A percentile compares a stretch with the other conserved stretches of the same genome.
Evolutionary conservation across 1,140 invertebrate species (phyloP).

Genomic region (Aphidius gifuensis): DNA sequence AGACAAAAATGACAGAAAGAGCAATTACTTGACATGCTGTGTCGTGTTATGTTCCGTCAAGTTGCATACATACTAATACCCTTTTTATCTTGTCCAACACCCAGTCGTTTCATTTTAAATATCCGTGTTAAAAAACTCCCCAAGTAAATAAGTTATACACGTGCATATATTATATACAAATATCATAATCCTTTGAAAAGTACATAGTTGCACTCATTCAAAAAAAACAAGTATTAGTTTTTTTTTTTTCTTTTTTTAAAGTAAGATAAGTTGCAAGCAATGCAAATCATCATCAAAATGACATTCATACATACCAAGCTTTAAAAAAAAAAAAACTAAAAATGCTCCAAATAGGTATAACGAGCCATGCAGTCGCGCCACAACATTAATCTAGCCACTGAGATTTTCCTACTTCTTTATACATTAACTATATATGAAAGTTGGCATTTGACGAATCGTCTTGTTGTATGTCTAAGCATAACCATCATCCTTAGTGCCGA

Average conservation of each 20-base stretch:
- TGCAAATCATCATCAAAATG: too few species aligned
- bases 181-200: too few species aligned
- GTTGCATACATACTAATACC: too few species aligned
- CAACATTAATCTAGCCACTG: conserved; percentile 39
- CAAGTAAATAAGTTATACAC: too few species aligned
- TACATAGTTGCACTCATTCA: not conserved
- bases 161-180: too few species aligned
- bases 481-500: not conserved
- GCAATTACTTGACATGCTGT: conserved; percentile 47
- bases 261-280: conserved; percentile 11
- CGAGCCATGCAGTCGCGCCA: conserved; percentile 43
- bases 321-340: conserved; percentile 3
- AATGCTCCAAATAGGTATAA: conserved; percentile 47
- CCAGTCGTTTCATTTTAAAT: too few species aligned
- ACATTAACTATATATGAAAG: conserved; percentile 38
- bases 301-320: too few species aligned
- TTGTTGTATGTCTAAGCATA: conserved; percentile 15
- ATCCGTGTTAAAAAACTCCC: too few species aligned
- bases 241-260: conserved; percentile 11
- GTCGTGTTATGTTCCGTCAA: conserved; percentile 32
- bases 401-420: conserved; percentile 18
- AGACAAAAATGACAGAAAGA: conserved; percentile 31
- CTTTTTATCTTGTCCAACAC: too few species aligned
- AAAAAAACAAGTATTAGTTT: conserved; percentile 5
- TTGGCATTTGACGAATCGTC: conserved; percentile 9